A percentile compares a stretch with the other conserved stretches of the same genome.
Evolutionary conservation across 2,888 invertebrate species (phyloP).

Genomic region (Taphrorychus bicolor): DNA sequence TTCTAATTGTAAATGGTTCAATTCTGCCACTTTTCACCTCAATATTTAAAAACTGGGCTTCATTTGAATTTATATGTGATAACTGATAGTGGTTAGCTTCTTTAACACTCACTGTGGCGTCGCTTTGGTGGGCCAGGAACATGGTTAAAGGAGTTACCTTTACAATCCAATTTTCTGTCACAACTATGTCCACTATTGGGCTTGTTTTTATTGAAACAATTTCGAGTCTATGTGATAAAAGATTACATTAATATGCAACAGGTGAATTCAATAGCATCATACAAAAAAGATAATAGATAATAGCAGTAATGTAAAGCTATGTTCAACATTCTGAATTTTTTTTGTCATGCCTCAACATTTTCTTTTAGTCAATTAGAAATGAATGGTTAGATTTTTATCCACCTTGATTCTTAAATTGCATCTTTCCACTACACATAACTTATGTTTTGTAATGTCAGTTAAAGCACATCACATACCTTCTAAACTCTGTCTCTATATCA

Average conservation of each 20-base stretch:
- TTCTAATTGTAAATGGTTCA: slow-evolving; percentile 71
- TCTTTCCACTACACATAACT: not conserved
- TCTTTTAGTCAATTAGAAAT: too few species aligned
- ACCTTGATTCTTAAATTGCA: too few species aligned
- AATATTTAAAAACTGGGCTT: slow-evolving; percentile 84
- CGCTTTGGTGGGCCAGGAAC: slow-evolving; percentile 78
- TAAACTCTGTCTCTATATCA: slow-evolving; percentile 76
- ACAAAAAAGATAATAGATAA: too few species aligned
- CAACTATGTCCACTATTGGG: slow-evolving; percentile 73
- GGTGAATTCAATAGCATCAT: not conserved
- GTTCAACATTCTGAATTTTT: too few species aligned
- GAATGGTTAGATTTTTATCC: too few species aligned
- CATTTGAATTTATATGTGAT: slow-evolving; percentile 71
- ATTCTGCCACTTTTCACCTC: slow-evolving; percentile 72
- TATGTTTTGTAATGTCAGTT: too few species aligned
- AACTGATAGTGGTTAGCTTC: slow-evolving; percentile 77
- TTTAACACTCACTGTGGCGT: slow-evolving; percentile 77
- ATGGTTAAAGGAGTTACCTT: slow-evolving; percentile 80
- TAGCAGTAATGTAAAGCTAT: too few species aligned
- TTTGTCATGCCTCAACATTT: too few species aligned
- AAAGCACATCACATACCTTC: slow-evolving; percentile 64
- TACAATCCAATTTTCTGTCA: slow-evolving; percentile 88
- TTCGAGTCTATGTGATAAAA: slow-evolving; percentile 67
- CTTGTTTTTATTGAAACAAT: slow-evolving; percentile 75
- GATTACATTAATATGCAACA: not conserved